Conservation (phyloP, 2,113 vertebrate genomes). For the Chionodraco myersi region DNA sequence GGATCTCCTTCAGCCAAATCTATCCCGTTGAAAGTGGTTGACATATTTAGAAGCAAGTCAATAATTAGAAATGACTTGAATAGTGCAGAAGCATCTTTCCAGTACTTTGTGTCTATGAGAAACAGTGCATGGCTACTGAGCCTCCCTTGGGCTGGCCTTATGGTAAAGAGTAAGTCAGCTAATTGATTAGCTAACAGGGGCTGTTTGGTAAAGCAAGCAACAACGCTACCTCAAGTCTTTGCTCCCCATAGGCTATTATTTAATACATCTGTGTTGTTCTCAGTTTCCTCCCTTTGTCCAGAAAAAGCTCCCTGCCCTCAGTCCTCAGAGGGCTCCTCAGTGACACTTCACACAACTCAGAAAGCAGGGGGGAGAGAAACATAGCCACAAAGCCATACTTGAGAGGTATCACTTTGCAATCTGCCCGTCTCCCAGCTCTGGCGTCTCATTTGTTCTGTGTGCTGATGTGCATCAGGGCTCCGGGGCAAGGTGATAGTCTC, state of each 20-base stretch:
- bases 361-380: constrained; percentile 51
- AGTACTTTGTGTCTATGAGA: constrained; percentile 33
- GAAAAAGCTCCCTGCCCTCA: constrained; percentile 73
- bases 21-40: constrained; percentile 28
- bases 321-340: constrained; percentile 71
- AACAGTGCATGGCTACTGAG: constrained; percentile 30
- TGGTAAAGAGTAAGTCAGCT: constrained; percentile 67
- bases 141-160: constrained; percentile 40
- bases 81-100: constrained; percentile 18
- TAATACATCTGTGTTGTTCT: constrained; percentile 75
- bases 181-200: constrained; percentile 72
- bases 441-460: constrained; percentile 81
- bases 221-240: constrained; percentile 51
- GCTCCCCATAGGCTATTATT: constrained; percentile 71
- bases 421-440: constrained; percentile 73
- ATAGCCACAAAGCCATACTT: constrained; percentile 73
- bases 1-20: constrained; percentile 7
- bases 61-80: constrained; percentile 45
- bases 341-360: constrained; percentile 78
- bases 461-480: constrained; percentile 78
- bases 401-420: constrained; percentile 83
- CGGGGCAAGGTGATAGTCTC: constrained; percentile 81
- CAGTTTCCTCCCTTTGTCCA: constrained; percentile 75
- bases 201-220: constrained; percentile 62
- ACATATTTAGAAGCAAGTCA: constrained; percentile 25